Evolutionary conservation across 2,797 vertebrate species (phyloP), one percentile per base, ranked within the genome.

Genomic region (Mus spretus): DNA sequence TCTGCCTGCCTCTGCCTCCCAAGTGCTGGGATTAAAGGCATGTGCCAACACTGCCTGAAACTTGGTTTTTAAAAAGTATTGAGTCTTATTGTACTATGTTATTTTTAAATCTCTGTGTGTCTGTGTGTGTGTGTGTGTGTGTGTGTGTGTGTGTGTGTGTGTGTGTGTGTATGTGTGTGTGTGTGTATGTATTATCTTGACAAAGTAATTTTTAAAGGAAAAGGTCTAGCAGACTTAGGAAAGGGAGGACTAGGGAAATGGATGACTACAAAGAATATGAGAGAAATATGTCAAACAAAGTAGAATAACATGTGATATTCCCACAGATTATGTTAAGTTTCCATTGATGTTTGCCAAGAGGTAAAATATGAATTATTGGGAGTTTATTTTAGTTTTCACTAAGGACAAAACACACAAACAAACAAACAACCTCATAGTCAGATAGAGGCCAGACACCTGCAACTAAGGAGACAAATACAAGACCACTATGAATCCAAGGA

Each of bases 151-250:
- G 28, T 31, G 20, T 59, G 59, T 63, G 2, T 26, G 24, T 26
- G 11, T 31, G 63, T 15, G 13, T 34, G 22, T 24, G 22, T 63
- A n/a, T 40, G 11, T 31, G 63, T 15, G 13, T 34, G 22, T 24
- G 22, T 63, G 3, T 63, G 24, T 28, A 1, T 63, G 31, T 67
- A 94, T 81, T 89, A 53, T 3, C 12, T 91, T 84, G 34, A 55
- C 6, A 81, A 95, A 80, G 84, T 79, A 65, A 82, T 75, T 89
- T 95, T 94, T 72, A 57, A 94, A 96, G 28, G 34, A 90, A 90
- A 90, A 92, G 34, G 40, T 26, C 37, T 79, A 90, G 3, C 40
- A 83, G n/a, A 80, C 9, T n/a, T 59, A 67, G 44, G 28, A 93
- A 93, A 72, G 31, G 37, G 3, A 89, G 9, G 28, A 83, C 5